phyloP scores from a whole-genome alignment of 2,888 invertebrate species.

The Ischnura elegans region DNA sequence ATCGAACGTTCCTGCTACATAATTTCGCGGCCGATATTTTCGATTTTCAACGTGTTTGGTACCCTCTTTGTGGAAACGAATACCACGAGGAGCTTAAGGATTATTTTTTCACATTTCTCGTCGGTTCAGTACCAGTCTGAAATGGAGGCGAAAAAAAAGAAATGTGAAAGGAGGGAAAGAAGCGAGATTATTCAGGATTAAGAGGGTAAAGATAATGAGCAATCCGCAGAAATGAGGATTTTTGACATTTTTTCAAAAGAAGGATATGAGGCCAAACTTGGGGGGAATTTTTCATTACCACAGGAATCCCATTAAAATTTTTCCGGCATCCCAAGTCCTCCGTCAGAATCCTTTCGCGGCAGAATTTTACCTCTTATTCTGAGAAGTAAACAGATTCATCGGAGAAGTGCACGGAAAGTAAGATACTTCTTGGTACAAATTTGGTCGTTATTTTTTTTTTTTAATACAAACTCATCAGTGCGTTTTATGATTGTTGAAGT shows the following conservation, averaged over 20 bases:
- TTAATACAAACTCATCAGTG: too few species aligned
- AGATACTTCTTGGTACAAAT: too few species aligned
- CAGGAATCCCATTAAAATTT: neutral
- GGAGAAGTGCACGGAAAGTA: neutral
- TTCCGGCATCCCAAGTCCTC: neutral
- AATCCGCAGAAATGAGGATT: neutral
- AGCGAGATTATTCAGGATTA: neutral
- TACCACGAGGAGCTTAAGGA: neutral
- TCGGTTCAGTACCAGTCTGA: too few species aligned
- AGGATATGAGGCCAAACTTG: neutral
- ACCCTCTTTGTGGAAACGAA: neutral
- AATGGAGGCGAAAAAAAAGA: too few species aligned
- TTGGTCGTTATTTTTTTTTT: too few species aligned
- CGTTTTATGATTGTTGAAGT: too few species aligned
- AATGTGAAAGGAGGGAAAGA: neutral
- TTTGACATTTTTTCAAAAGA: neutral
- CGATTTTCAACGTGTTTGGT: neutral
- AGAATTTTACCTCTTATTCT: neutral
- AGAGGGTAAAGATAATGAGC: neutral
- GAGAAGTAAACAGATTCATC: neutral
- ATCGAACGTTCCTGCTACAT: neutral
- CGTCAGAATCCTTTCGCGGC: neutral
- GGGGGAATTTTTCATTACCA: constrained; percentile 27
- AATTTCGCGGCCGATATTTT: neutral
- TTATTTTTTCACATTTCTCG: neutral